Evolutionary conservation across 2,888 invertebrate genomes (phyloP).

Genomic region (Esperia sulphurella): DNA sequence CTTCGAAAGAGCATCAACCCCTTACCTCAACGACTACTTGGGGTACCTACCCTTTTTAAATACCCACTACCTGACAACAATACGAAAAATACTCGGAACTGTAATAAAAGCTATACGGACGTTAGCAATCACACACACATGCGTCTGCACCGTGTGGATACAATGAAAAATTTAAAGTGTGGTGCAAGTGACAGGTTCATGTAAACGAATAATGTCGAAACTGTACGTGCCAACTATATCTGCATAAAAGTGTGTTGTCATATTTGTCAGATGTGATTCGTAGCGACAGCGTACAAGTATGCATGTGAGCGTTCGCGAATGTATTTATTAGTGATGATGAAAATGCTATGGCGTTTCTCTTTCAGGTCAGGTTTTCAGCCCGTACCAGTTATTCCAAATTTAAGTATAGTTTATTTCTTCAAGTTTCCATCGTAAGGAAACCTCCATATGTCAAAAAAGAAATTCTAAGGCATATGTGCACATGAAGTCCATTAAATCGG

Average conservation of each 20-base stretch:
- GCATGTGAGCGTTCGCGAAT: no score
- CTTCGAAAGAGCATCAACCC: slow-evolving; percentile 4
- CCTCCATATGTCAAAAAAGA: no score
- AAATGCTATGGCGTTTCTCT: background rate
- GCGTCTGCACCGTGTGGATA: slow-evolving; percentile 22
- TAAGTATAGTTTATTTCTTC: no score
- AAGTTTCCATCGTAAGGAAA: no score
- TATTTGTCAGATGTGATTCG: no score
- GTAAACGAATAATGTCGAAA: background rate
- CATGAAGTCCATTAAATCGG: no score
- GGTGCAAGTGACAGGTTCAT: slow-evolving; percentile 21
- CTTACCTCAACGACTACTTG: background rate
- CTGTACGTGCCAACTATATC: no score
- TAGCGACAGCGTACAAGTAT: no score
- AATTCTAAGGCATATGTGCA: no score
- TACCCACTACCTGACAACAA: slow-evolving; percentile 30
- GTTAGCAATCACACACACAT: slow-evolving; percentile 42
- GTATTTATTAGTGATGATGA: background rate
- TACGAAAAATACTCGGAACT: slow-evolving; percentile 47
- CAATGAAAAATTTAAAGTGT: slow-evolving; percentile 27
- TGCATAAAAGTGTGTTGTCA: no score
- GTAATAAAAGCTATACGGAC: slow-evolving; percentile 47
- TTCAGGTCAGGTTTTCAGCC: background rate
- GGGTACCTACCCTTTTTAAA: slow-evolving; percentile 1
- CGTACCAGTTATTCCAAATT: no score